Evolutionary conservation across 2,888 invertebrate species (phyloP), one percentile per base, ranked within the genome.

Genomic region (Heliconius ismenius): DNA sequence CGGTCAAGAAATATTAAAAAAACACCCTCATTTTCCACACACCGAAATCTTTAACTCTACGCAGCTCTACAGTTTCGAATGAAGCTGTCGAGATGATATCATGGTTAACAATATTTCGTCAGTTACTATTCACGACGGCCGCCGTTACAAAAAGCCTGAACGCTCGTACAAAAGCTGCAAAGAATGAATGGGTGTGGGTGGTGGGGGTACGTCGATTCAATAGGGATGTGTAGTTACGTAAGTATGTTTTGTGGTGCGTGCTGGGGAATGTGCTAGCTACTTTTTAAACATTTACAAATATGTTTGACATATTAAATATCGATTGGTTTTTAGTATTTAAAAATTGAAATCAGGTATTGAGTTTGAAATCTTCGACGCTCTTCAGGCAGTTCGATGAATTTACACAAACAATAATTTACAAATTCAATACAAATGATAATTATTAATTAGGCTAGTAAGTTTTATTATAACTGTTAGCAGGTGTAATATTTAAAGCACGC

Each of bases 101-200:
- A 86, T 83, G 86, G 84, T 87, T 86, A 88, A 90, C 90, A 91
- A 91, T 91, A 91, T 91, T 91, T 91, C 90, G 91, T 89, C 90
- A 90, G 90, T 89, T 89, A 87, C 89, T 88, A 90, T 92, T 91
- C 91, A 89, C 84, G 82, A 82, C 83, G 86, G 82, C 84, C 85
- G 88, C 85, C 89, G 90, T 90, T 91, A 91, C 90, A 92, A 91
- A 90, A 92, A 92, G 90, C 89, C 87, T 88, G 86, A 87, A 88
- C 89, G 88, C 86, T 88, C 84, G 87, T 88, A 92, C 91, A 92
- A 92, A 92, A 91, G 91, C 90, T 89, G 88, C 88, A 89, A 91
- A 91, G 92, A 92, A 92, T 92, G 91, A 92, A 91, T 90, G 90
- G 88, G 86, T 88, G 89, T 86, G 89, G 88, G 89, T 84, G 88